Conservation (phyloP, 2,797 vertebrate genomes). For the Tragelaphus eurycerus region DNA sequence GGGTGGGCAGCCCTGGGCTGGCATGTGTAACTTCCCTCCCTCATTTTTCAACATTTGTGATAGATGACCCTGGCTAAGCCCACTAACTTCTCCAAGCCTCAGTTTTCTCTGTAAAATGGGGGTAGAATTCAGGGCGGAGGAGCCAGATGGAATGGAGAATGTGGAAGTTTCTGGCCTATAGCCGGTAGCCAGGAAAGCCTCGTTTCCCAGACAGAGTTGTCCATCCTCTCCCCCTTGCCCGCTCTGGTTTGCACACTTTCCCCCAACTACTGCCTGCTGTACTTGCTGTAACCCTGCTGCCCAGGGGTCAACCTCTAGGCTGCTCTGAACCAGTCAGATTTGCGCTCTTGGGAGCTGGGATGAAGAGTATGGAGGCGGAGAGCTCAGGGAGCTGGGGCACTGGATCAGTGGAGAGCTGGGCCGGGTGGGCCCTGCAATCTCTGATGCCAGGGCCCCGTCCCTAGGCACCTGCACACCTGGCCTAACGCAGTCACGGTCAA, state of each 20-base stretch:
- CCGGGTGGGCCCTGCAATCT: not conserved
- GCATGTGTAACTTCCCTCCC: not conserved
- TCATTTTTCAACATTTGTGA: not conserved
- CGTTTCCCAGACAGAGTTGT: not conserved
- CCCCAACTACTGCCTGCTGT: not conserved
- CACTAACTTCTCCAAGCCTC: not conserved
- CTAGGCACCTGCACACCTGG: not conserved
- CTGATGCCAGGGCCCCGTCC: not conserved
- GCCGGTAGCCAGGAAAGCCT: not conserved
- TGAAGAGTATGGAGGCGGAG: not conserved
- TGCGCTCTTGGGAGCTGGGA: not conserved
- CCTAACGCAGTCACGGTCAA: accelerated
- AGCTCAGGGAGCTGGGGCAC: not conserved
- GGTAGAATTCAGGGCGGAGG: not conserved
- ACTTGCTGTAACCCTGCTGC: not conserved
- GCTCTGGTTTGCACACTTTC: not conserved
- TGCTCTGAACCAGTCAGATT: not conserved
- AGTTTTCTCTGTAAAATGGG: not conserved
- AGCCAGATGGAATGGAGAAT: not conserved
- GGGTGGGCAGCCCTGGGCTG: accelerated
- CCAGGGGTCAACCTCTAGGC: too few species aligned
- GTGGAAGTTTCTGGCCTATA: too few species aligned
- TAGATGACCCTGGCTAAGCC: not conserved
- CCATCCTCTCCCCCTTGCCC: not conserved
- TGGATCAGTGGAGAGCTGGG: not conserved